Percentiles rank a stretch among this genome's conserved stretches.
Evolutionary conservation across 2,888 invertebrate genomes (phyloP).

Genomic region (Diarsia rubi): DNA sequence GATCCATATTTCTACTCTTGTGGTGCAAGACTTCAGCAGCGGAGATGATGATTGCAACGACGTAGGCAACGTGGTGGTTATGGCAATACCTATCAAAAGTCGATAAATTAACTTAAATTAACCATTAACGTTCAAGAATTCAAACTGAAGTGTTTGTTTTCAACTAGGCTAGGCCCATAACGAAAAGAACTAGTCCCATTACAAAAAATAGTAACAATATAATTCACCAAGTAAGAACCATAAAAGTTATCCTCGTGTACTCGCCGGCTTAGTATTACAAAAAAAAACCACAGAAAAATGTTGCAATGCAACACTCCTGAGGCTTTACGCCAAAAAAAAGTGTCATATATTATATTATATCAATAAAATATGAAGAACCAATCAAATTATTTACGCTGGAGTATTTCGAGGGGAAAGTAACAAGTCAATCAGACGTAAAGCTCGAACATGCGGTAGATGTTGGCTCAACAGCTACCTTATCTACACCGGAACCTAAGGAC

Average conservation of each 20-base stretch:
- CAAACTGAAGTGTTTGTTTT: slow-evolving; percentile 65
- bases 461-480: slow-evolving; percentile 8
- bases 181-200: not conserved
- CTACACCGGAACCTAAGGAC: slow-evolving; percentile 39
- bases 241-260: not conserved
- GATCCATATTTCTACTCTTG: too few species aligned
- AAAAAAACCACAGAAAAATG: slow-evolving; percentile 74
- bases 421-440: slow-evolving; percentile 1
- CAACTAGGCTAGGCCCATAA: not conserved
- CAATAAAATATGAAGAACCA: slow-evolving; percentile 1
- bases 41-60: slow-evolving; percentile 13
- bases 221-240: not conserved
- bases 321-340: slow-evolving; percentile 68
- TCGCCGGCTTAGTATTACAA: too few species aligned
- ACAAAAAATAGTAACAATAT: not conserved
- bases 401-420: slow-evolving; percentile 67
- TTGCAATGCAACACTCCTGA: slow-evolving; percentile 78
- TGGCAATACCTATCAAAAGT: slow-evolving; percentile 65
- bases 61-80: slow-evolving; percentile 2
- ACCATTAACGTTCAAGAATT: slow-evolving; percentile 79
- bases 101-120: slow-evolving; percentile 80
- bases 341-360: too few species aligned
- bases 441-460: not conserved
- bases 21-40: slow-evolving; percentile 53
- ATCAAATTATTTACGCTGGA: slow-evolving; percentile 73